Conservation (phyloP, 2,113 vertebrate genomes). For the Dinomys branickii region DNA sequence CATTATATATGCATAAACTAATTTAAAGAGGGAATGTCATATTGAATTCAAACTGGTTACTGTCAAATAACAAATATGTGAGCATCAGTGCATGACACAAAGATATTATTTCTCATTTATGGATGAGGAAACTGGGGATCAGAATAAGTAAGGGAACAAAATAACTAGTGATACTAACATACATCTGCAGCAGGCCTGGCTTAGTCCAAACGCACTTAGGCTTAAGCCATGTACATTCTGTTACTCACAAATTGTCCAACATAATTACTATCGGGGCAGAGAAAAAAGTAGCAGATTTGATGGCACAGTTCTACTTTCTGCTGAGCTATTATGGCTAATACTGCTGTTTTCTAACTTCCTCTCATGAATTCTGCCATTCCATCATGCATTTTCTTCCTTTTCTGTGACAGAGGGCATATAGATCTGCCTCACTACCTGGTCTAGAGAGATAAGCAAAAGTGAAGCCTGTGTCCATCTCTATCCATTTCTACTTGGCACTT, state of each 20-base stretch:
- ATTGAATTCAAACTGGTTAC: not conserved
- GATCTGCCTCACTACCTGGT: not conserved
- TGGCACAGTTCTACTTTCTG: not conserved
- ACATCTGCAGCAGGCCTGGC: not conserved
- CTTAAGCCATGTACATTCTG: not conserved
- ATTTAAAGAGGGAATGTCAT: not conserved
- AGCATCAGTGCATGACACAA: not conserved
- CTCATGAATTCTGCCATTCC: not conserved
- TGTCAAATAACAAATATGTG: not conserved
- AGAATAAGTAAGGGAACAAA: not conserved
- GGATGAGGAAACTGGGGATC: not conserved
- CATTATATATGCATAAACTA: not conserved
- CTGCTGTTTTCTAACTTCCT: not conserved
- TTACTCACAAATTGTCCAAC: not conserved
- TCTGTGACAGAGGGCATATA: not conserved
- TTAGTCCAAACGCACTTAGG: not conserved
- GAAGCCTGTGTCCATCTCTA: not conserved
- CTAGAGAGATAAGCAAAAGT: conserved; percentile 46
- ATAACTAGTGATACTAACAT: not conserved
- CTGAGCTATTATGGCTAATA: not conserved
- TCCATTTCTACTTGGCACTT: conserved; percentile 29
- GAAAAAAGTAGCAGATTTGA: not conserved
- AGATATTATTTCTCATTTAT: not conserved
- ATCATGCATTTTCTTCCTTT: conserved; percentile 57
- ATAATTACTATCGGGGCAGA: not conserved